A percentile compares a stretch with the other conserved stretches of the same genome.
Evolutionary conservation across 2,113 vertebrate genomes (phyloP).

Genomic region (Verasper variegatus): DNA sequence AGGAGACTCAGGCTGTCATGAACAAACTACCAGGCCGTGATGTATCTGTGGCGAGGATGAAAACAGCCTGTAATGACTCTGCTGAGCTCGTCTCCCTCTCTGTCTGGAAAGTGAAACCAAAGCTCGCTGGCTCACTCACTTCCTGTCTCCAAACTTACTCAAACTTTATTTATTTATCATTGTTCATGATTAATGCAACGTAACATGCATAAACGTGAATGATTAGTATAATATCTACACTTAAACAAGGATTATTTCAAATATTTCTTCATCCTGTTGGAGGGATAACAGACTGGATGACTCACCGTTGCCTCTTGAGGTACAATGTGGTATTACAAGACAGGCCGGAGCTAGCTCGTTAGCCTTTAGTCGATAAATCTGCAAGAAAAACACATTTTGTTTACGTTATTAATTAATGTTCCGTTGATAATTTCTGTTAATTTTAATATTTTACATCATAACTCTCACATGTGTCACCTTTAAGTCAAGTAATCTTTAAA

Average conservation of each 20-base stretch:
- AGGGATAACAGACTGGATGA: background rate
- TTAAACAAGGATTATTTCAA: background rate
- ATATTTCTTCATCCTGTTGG: no score
- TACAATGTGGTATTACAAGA: background rate
- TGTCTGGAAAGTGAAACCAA: background rate
- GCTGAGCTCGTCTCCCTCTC: constrained; percentile 30
- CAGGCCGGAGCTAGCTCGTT: no score
- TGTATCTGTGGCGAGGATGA: constrained; percentile 56
- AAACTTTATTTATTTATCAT: constrained; percentile 9
- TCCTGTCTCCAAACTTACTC: constrained; percentile 47
- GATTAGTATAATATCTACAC: background rate
- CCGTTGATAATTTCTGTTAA: background rate
- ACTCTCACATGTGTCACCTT: background rate
- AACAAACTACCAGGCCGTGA: constrained; percentile 47
- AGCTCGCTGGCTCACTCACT: constrained; percentile 45
- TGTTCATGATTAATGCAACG: background rate
- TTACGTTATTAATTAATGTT: background rate
- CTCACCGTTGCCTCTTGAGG: background rate
- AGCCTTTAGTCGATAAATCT: no score
- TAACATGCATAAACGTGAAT: background rate
- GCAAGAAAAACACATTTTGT: no score
- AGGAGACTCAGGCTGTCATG: constrained; percentile 36
- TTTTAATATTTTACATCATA: background rate
- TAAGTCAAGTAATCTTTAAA: background rate
- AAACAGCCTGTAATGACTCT: constrained; percentile 65